Base-by-base conservation (phyloP, 1,140 invertebrate species). In the Prorops nasuta region DNA sequence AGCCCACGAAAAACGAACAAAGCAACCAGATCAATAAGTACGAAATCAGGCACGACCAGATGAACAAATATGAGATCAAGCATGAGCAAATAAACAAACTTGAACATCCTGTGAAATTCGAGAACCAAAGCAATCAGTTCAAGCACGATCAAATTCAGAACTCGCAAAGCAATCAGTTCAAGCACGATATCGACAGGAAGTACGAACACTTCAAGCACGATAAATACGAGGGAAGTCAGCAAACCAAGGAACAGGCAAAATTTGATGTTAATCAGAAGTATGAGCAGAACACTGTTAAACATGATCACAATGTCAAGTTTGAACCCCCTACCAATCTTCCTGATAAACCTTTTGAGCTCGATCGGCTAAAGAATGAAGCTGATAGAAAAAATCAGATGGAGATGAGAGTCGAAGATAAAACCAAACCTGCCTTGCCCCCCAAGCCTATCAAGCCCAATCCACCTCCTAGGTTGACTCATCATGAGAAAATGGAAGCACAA, bases 371-470 rank as follows among this genome's bases (percentile, higher is more conserved):
- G 38, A 47, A 24, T n/a, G 69, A 68, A 3, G 46, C 41, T 18
- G 69, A 72, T 8, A 65, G 62, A 20, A 68, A 69, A 34, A 42
- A 44, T 17, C 46, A 58, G 10, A 64, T 41, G 3, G 71, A 77
- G 19, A 44, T 52, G 31, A 66, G 66, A 44, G 37, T 28, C 12
- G 73, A 76, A 35, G 71, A 75, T 31, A 72, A 74, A 22, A 70
- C 62, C 28, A 78, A 78, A 44, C 76, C 74, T 1, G 74, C 73
- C 8, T 40, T 78, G 37, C 76, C 76, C 3, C 74, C 74, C 14
- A 78, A 77, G 57, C 74, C 76, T 6, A 71, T 64, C 46, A 78
- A 78, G 37, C 72, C 74, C 2, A 76, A 76, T 57, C 74, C 73
- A 17, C 74, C 74, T 24, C 74, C 72, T 4, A 69, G 76, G 58